Conservation (phyloP, 2,797 vertebrate genomes). For the Dallia pectoralis region DNA sequence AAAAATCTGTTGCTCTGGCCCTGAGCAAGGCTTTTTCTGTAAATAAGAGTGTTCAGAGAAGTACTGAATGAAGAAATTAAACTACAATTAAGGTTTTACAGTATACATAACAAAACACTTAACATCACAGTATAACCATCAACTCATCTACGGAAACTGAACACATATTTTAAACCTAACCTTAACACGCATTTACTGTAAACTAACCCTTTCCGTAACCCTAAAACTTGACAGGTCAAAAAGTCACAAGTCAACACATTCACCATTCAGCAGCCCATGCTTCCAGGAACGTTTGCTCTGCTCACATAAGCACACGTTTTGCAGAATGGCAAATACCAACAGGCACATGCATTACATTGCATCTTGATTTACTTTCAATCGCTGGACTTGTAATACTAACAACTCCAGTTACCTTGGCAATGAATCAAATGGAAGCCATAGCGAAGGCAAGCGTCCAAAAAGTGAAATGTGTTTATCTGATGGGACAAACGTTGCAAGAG, state of each 20-base stretch:
- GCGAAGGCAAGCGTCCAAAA: background rate
- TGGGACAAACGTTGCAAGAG: background rate
- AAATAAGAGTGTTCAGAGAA: too few relatives aligned
- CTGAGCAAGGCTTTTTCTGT: too few relatives aligned
- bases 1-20: too few relatives aligned
- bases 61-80: too few relatives aligned
- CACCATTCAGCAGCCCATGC: background rate
- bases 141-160: too few relatives aligned
- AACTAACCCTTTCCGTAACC: too few relatives aligned
- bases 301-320: background rate
- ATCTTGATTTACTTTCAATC: constrained; percentile 7
- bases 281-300: background rate
- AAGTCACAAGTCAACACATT: background rate
- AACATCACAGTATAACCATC: too few relatives aligned
- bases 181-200: too few relatives aligned
- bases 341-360: background rate
- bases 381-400: constrained; percentile 1
- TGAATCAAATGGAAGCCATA: constrained; percentile 17
- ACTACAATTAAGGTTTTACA: too few relatives aligned
- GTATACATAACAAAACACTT: too few relatives aligned
- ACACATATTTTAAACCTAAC: too few relatives aligned
- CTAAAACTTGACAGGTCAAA: background rate
- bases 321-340: background rate
- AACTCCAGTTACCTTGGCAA: background rate
- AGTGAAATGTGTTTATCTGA: background rate